Conservation (phyloP, 92 coral and sea anemone genomes). For the Micromussa lordhowensis region DNA sequence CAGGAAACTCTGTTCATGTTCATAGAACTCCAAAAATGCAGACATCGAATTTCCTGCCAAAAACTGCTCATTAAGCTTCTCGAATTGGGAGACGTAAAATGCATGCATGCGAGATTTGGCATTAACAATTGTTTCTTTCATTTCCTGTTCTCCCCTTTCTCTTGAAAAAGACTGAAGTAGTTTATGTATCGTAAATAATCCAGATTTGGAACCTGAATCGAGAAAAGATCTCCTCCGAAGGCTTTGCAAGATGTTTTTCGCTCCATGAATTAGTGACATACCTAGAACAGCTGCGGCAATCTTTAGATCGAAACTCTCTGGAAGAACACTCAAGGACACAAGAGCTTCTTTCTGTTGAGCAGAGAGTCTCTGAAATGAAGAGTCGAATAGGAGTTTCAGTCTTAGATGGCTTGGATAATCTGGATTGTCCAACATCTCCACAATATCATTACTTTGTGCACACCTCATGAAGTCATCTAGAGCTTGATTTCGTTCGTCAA, state of each 20-base stretch:
- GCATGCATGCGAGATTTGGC: background rate
- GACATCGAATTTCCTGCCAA: conserved; percentile 4
- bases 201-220: too few species aligned
- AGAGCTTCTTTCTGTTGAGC: background rate
- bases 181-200: background rate
- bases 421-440: background rate
- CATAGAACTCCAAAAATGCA: background rate
- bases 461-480: background rate
- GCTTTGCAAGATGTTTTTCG: too few species aligned
- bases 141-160: conserved; percentile 35
- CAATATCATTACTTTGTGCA: background rate
- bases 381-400: background rate
- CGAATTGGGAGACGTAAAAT: background rate
- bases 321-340: conserved; percentile 2
- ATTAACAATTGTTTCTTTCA: conserved; percentile 12
- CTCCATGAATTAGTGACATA: background rate
- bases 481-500: background rate
- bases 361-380: background rate
- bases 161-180: background rate
- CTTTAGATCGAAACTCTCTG: background rate
- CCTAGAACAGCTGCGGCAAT: background rate
- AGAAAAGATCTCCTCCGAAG: too few species aligned
- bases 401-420: background rate
- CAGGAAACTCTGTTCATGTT: background rate
- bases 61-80: conserved; percentile 13